These are phyloP conservation scores for Progne subis DNA, from an alignment of 2,113 vertebrate species.

Conservation along the genomic window DNA sequence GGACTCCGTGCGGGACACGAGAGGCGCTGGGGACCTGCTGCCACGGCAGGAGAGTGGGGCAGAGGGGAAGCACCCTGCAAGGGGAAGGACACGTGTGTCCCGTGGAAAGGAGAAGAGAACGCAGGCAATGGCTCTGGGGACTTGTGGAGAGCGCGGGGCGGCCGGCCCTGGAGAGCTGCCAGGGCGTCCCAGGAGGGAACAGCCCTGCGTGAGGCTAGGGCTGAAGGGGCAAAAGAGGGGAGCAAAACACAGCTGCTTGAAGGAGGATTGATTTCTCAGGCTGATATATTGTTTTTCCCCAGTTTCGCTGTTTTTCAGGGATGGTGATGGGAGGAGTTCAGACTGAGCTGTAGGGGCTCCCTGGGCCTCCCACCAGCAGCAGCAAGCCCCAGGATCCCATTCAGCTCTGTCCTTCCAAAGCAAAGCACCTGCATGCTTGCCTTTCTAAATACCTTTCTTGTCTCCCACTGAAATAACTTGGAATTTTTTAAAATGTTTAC, in stretches of 20 bases:
- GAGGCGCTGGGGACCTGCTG: not conserved
- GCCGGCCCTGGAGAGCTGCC: not conserved
- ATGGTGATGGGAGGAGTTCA: not conserved
- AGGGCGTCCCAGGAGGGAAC: fast-evolving
- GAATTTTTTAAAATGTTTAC: not conserved
- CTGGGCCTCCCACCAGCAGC: not conserved
- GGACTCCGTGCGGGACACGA: too few relatives aligned
- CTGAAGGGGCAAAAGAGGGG: not conserved
- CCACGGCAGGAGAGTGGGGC: not conserved
- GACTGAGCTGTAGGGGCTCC: not conserved
- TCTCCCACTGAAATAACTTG: not conserved
- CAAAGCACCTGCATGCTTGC: not conserved
- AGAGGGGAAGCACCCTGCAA: not conserved
- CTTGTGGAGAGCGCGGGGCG: fast-evolving
- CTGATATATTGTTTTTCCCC: not conserved
- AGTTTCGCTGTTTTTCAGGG: not conserved
- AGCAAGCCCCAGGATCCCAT: not conserved
- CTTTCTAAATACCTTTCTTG: not conserved
- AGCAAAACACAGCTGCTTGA: not conserved
- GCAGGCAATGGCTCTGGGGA: not conserved
- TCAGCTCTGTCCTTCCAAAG: not conserved
- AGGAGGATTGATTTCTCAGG: not conserved
- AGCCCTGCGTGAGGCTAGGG: fast-evolving
- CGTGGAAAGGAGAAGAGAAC: not conserved
- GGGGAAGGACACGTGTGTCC: fast-evolving